Evolutionary conservation across 2,113 vertebrate genomes (phyloP), one percentile per base, ranked within the genome.

Genomic region (Eidolon helvum): DNA sequence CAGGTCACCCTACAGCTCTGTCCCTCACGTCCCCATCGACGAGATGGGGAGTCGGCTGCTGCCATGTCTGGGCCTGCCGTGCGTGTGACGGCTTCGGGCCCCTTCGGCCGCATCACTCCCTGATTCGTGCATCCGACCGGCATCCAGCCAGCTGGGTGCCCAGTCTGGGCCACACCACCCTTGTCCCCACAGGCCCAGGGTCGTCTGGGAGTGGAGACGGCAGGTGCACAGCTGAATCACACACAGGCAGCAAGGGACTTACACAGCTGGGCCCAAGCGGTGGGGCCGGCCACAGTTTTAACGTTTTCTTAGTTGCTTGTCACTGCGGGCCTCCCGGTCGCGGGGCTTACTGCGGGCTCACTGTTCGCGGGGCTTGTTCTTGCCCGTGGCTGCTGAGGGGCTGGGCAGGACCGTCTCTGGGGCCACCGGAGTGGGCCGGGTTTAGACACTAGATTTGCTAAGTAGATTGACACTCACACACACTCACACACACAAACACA

Each of bases 81-180:
- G 59, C 5, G 0, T 1, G 12, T 1, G 0, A 48, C 12, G 4
- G 69, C 68, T 57, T 2, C 26, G 19, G 61, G 68, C 14, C 40
- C 61, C 30, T 7, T 10, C 4, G 45, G 50, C 33, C 7, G 50
- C 10, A 1, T 14, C 45, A 1, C 5, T n/a, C 10, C 5, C 4
- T 4, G 85, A 63, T 16, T 4, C 3, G 1, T 12, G 21, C 22
- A 4, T 55, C 30, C 11, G 1, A 61, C 5, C 1, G 68, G 65
- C 38, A 4, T 33, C 45, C 21, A 5, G 35, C 4, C 0, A 38
- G 66, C 38, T 0, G 30, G 66, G 74, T 2, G 14, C 38, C 10
- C 5, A 5, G 57, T 7, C 57, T 26, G 33, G 5, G 35, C 40
- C 5, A 4, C 19, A 4, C 66, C 1, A n/a, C 2, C 69, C 45